Evolutionary conservation across 2,113 vertebrate species (phyloP), one percentile per base, ranked within the genome.

Genomic region (Tachysurus vachellii): DNA sequence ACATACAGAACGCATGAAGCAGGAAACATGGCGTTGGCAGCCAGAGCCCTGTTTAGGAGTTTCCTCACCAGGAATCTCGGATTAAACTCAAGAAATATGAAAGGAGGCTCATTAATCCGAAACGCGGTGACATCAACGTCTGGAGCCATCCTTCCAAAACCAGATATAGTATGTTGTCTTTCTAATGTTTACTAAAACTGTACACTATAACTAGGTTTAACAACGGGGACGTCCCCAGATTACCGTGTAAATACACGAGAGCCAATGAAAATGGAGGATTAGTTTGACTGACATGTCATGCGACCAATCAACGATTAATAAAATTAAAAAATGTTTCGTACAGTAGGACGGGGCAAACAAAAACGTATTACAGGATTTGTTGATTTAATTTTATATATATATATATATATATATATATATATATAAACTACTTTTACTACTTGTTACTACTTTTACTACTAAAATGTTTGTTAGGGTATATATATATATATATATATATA

Each of bases 121-220:
- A 85, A 47, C 36, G 79, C 1, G 3, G 88, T 91, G 82, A 73
- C 87, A 7, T 83, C 87, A 17, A 61, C 71, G 31, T 66, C 90
- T 4, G 90, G 90, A 0, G 70, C 77, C 1, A 73, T 91, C 2
- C 88, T 80, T 28, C 88, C 90, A 1, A 88, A 91, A 85, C 90
- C 90, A 12, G 44, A 4, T 13, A 89, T 85, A 87, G 90, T 91
- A 26, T 0, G 88, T 82, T 81, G 44, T 81, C 56, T 56, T 26
- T 88, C 19, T 56, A 59, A 26, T 62, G 42, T 12, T 1, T 4
- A 26, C 31, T 14, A 50, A 50, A 44, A 61, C 12, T 4, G 3
- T 44, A 77, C 26, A 56, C 3, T 26, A 16, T 44, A 31, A 76
- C 7, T 70, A 26, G 26, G 57, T 7, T 16, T 66, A 47, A 61